phyloP scores from a whole-genome alignment of 2,888 invertebrate species.

The Eustalomyia histrio region DNA sequence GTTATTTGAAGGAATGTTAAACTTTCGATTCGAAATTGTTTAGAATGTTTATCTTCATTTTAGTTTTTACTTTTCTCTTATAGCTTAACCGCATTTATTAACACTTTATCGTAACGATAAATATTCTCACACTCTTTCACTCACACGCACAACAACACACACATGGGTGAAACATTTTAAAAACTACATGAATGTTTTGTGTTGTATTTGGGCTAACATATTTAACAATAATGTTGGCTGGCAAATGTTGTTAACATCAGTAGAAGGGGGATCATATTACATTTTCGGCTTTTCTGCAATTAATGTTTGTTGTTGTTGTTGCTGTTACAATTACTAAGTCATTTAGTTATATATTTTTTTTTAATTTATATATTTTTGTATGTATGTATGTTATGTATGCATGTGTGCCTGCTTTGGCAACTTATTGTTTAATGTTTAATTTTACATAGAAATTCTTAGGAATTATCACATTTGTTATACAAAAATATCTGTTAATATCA shows the following conservation, averaged over 20 bases:
- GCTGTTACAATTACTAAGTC: background rate
- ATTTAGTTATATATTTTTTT: background rate
- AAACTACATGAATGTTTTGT: background rate
- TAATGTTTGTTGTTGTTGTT: too few species aligned
- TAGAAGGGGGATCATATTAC: too few species aligned
- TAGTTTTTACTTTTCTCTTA: slow-evolving; percentile 74
- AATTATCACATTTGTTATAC: slow-evolving; percentile 15
- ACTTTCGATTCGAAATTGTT: slow-evolving; percentile 31
- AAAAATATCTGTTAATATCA: slow-evolving; percentile 5
- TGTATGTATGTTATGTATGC: too few species aligned
- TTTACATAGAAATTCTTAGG: slow-evolving; percentile 1
- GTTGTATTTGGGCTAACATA: background rate
- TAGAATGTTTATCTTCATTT: slow-evolving; percentile 50
- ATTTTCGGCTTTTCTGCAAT: background rate
- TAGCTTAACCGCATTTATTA: slow-evolving; percentile 75
- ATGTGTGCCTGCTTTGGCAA: too few species aligned
- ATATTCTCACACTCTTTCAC: slow-evolving; percentile 17
- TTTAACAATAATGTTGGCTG: background rate
- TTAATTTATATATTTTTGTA: too few species aligned
- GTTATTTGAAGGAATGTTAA: slow-evolving; percentile 23
- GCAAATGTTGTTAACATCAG: background rate
- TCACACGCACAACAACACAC: background rate
- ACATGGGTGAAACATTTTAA: background rate
- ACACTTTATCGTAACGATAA: slow-evolving; percentile 1
- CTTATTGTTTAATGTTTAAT: background rate